Evolutionary conservation across 2,888 invertebrate genomes (phyloP), one percentile per base, ranked within the genome.

Genomic region (Tinea pellionella): DNA sequence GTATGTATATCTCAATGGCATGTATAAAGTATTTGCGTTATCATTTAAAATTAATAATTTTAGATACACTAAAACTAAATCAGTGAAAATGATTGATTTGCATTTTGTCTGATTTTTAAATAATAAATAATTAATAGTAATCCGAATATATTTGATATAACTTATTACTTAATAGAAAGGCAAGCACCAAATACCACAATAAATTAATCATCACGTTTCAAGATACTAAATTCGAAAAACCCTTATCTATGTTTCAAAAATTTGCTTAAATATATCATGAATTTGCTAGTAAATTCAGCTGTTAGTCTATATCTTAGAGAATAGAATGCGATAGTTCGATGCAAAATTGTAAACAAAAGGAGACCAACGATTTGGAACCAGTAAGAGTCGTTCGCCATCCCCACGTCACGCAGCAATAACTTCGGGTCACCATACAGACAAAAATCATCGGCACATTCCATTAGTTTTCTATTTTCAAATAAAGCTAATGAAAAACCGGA

Each of bases 361-460:
- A 93, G 77, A 0, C 88, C 89, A 1, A 89, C 65, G 29, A 92
- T 79, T 73, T 93, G 92, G 0, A 89, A 68, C 42, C 74, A 69
- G 62, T 89, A 90, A 11, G 70, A 77, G 0, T 89, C 75, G 19
- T 77, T 73, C 0, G 73, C 74, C 88, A 91, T 89, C 63, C 93
- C 93, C 64, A 94, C 70, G 69, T 93, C 91, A 60, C 90, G 78
- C 47, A 94, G 78, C 19, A 94, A 79, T 13, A 92, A 73, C 53
- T 77, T 77, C 0, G 91, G 89, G 61, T 90, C 87, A 53, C 91
- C 88, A 70, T 92, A 92, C 0, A 89, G 66, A 51, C 87, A 87
- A 62, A 88, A 86, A 0, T 86, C 83, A n/a, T 80, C 73, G 0
- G 83, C 75, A 67, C 94, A 94, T 7, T 90, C 85, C 79, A 94